Evolutionary conservation across 2,888 invertebrate genomes (phyloP).

Genomic region (Lithosia quadra): DNA sequence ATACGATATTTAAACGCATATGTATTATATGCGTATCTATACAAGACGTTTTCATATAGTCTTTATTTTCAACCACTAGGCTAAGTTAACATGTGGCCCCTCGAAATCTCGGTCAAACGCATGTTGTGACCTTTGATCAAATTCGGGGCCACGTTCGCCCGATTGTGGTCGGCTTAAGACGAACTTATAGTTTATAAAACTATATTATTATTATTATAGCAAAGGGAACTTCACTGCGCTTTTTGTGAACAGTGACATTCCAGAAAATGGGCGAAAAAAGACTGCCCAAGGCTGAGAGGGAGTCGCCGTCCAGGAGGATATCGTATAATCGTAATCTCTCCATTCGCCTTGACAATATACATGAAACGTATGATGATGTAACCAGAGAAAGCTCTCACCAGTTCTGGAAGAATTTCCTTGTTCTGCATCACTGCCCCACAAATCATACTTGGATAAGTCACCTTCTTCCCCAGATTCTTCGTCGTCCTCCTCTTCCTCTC

Average conservation of each 20-base stretch:
- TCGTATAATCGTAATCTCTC: not conserved
- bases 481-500: slow-evolving; percentile 87
- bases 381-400: slow-evolving; percentile 50
- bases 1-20: not conserved
- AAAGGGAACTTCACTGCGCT: too few relatives aligned
- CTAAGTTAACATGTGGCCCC: too few relatives aligned
- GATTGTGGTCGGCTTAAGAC: too few relatives aligned
- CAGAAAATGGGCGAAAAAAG: too few relatives aligned
- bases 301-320: too few relatives aligned
- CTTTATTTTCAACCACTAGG: not conserved
- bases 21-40: not conserved
- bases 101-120: too few relatives aligned
- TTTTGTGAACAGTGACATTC: too few relatives aligned
- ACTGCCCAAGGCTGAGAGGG: too few relatives aligned
- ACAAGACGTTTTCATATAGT: not conserved
- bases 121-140: too few relatives aligned
- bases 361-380: not conserved
- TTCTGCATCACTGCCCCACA: slow-evolving; percentile 90
- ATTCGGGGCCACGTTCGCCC: too few relatives aligned
- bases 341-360: not conserved
- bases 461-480: slow-evolving; percentile 88
- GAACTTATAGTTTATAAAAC: too few relatives aligned
- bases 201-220: too few relatives aligned
- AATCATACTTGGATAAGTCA: slow-evolving; percentile 92
- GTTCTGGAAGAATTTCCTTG: slow-evolving; percentile 71